Base-by-base conservation (phyloP, 2,888 invertebrate species). In the Colostygia pectinataria region DNA sequence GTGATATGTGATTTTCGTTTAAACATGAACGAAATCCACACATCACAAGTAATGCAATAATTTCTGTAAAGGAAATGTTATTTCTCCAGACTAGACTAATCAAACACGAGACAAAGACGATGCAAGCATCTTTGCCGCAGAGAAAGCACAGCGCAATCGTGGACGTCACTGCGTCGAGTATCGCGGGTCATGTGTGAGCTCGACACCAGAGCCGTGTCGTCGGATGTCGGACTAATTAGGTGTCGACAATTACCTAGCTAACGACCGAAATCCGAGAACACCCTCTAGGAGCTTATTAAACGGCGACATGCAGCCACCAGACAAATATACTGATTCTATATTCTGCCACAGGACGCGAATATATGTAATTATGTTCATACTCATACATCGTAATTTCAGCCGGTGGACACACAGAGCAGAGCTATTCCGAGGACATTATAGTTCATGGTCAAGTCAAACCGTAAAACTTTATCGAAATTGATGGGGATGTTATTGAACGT, bases 211-310 rank as follows among this genome's bases (percentile, higher is more conserved):
- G 75, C 66, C 66, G 64, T 58, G 70, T 65, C 68, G 52, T 71
- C 79, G 78, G 80, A 76, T 80, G 72, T 70, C 72, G 66, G 73
- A 74, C 82, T 85, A 85, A 86, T 87, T 86, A 86, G 83, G 77
- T 80, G 84, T 66, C 84, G 80, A 80, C 86, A 83, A 84, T 86
- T 83, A 82, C 82, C 61, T 74, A n/a, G 72, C 81, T 86, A 86
- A 86, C 86, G 83, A 83, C 81, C 81, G 86, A 82, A 83, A 86
- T 78, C 74, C 70, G 86, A 86, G 75, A 46, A 65, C 65, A 49
- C 63, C 61, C 61, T 61, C 65, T 64, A 63, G 63, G 65, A 75
- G 75, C 82, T 86, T 84, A 85, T 87, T 85, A 87, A 81, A 77
- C 73, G 71, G 65, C 61, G 65, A 69, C 68, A 66, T 72, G 66